Conservation (phyloP, 2,888 invertebrate genomes). For the Melikaiella ostensackeni region DNA sequence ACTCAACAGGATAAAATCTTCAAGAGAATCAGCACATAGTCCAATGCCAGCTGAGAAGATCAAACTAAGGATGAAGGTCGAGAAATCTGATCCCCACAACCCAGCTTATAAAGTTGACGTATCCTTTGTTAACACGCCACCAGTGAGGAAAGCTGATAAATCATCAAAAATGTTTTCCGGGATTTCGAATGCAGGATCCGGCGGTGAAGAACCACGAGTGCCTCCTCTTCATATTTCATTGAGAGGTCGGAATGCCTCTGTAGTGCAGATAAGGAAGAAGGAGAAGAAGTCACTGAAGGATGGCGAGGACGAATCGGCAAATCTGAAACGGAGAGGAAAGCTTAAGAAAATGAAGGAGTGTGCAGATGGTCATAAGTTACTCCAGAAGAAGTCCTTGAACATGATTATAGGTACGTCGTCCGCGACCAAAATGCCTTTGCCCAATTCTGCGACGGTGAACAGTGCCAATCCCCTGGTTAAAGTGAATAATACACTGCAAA, state of each 20-base stretch:
- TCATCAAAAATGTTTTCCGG: conserved; percentile 78
- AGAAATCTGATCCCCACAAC: conserved; percentile 88
- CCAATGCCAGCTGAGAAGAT: conserved; percentile 84
- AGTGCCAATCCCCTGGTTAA: conserved; percentile 69
- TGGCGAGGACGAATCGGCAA: conserved; percentile 73
- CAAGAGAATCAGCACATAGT: conserved; percentile 73
- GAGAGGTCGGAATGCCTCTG: conserved; percentile 88
- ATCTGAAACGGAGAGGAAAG: conserved; percentile 75
- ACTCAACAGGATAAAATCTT: conserved; percentile 71
- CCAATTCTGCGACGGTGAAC: conserved; percentile 71
- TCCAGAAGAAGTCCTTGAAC: conserved; percentile 74
- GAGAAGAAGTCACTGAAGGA: conserved; percentile 81
- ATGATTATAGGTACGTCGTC: conserved; percentile 72
- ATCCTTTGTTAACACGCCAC: conserved; percentile 83
- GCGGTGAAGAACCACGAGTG: conserved; percentile 86
- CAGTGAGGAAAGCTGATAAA: conserved; percentile 76
- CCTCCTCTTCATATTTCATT: conserved; percentile 93
- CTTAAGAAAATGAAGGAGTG: conserved; percentile 80
- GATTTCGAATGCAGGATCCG: conserved; percentile 61
- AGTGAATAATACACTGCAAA: conserved; percentile 71
- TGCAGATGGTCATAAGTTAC: conserved; percentile 71
- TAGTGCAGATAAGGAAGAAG: conserved; percentile 89
- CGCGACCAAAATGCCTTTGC: conserved; percentile 70
- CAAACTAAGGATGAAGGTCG: conserved; percentile 89
- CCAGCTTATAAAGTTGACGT: conserved; percentile 90